Evolutionary conservation across 2,113 vertebrate species (phyloP).

Genomic region (Prinia subflava): DNA sequence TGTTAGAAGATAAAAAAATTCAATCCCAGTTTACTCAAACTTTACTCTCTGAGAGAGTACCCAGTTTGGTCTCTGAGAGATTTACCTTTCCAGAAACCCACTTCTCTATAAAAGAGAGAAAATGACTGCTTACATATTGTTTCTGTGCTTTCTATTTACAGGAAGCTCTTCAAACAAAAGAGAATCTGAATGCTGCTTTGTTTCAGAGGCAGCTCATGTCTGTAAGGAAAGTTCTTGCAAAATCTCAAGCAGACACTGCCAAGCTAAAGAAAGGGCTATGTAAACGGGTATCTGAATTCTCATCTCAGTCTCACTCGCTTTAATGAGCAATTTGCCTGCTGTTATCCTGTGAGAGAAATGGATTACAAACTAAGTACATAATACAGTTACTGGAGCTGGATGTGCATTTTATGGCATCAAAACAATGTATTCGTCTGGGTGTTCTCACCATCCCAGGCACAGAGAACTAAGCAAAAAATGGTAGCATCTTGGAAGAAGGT

Average conservation of each 20-base stretch:
- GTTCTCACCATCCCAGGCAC: neutral
- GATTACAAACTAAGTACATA: neutral
- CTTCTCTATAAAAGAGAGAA: neutral
- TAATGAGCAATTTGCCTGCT: neutral
- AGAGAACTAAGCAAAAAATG: neutral
- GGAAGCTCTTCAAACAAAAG: slow-evolving; percentile 68
- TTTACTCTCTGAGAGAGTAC: neutral
- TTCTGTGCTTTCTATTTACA: slow-evolving; percentile 31
- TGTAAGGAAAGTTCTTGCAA: slow-evolving; percentile 51
- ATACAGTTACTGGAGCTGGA: neutral
- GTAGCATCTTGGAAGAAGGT: neutral
- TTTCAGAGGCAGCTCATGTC: slow-evolving; percentile 69
- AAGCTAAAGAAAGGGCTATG: slow-evolving; percentile 53
- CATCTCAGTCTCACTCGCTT: neutral
- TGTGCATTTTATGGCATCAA: neutral
- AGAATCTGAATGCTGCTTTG: slow-evolving; percentile 33
- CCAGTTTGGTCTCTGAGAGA: neutral
- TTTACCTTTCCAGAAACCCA: neutral
- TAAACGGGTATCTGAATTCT: slow-evolving; percentile 62
- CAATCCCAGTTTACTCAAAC: neutral
- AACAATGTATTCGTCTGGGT: neutral
- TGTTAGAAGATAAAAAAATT: neutral
- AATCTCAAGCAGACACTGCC: slow-evolving; percentile 56
- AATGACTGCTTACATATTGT: neutral
- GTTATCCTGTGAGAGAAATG: neutral